Evolutionary conservation across 1,140 invertebrate species (phyloP).

Genomic region (Ctenoplectra terminalis): DNA sequence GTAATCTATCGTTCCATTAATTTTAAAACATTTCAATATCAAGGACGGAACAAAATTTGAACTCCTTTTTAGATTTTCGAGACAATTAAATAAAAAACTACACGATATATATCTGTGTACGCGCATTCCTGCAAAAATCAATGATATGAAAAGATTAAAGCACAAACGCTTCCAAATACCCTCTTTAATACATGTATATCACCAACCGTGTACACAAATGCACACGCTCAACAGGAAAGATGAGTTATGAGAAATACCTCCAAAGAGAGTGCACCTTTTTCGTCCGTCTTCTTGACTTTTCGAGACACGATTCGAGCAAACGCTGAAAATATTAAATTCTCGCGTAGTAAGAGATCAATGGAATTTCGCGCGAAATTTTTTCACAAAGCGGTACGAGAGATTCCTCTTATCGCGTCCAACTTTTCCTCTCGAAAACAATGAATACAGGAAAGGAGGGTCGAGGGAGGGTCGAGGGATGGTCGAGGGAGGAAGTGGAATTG

Average conservation of each 20-base stretch:
- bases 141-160: not conserved
- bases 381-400: not conserved
- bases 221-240: not conserved
- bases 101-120: too few species aligned
- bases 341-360: not conserved
- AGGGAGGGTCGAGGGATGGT: too few species aligned
- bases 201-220: too few species aligned
- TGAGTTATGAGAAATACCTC: not conserved
- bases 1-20: too few species aligned
- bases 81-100: too few species aligned
- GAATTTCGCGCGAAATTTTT: not conserved
- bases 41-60: too few species aligned
- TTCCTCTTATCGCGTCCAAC: not conserved
- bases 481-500: not conserved
- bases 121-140: too few species aligned
- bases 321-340: not conserved
- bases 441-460: too few species aligned
- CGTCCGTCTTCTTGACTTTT: not conserved
- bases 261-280: not conserved
- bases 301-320: too few species aligned
- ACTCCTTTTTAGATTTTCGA: too few species aligned
- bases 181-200: not conserved
- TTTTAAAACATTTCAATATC: too few species aligned
- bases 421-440: slow-evolving; percentile 5
- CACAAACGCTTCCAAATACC: not conserved